phyloP scores from a whole-genome alignment of 2,888 invertebrate genomes.

The Yponomeuta malinellus region DNA sequence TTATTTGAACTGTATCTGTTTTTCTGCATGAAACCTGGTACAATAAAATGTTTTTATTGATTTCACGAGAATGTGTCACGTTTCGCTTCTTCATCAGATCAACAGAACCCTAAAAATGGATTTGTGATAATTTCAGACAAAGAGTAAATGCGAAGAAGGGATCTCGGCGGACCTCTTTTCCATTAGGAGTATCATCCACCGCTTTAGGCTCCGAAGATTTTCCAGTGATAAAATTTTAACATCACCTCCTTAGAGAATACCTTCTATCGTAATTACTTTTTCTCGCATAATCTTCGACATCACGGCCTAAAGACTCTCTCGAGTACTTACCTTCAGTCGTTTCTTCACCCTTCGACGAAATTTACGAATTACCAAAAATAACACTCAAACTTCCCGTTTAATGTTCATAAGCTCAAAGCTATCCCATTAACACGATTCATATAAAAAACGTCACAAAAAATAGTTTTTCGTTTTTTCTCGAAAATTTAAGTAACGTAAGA shows the following conservation, averaged over 20 bases:
- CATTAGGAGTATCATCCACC: not conserved
- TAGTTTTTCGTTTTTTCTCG: not conserved
- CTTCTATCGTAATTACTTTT: not conserved
- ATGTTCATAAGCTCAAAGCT: not conserved
- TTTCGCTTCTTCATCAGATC: not conserved
- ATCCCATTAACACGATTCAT: not conserved
- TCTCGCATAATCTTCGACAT: not conserved
- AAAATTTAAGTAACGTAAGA: not conserved
- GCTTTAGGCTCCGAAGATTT: not conserved
- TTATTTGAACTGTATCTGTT: too few species aligned
- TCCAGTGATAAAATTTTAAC: slow-evolving; percentile 8
- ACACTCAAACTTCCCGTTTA: not conserved
- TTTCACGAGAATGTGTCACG: not conserved
- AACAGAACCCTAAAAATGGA: not conserved
- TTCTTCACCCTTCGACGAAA: not conserved
- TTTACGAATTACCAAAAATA: not conserved
- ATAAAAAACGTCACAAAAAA: slow-evolving; percentile 5
- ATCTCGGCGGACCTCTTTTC: slow-evolving; percentile 4
- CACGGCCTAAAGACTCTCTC: not conserved
- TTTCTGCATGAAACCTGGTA: too few species aligned
- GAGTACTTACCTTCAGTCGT: not conserved
- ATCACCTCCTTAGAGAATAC: slow-evolving; percentile 2
- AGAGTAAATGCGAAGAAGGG: not conserved
- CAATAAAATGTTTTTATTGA: too few species aligned
- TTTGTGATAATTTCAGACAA: not conserved